These are phyloP conservation scores for Caenorhabditis auriculariae DNA, from an alignment of 2,888 invertebrate genomes.

Conservation along the genomic window DNA sequence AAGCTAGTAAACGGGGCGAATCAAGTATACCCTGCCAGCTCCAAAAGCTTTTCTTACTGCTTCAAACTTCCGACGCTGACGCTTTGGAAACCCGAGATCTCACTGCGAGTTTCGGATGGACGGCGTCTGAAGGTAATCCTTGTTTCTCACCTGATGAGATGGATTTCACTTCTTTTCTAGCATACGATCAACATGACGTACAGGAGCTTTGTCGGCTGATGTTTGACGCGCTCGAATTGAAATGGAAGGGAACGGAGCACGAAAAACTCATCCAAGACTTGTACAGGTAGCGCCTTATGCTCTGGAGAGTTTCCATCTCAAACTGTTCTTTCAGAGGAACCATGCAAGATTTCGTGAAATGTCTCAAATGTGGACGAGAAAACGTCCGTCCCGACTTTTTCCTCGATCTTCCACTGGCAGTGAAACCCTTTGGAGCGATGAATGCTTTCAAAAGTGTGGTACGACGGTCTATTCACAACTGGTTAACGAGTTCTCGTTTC, in stretches of 20 bases:
- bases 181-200: constrained; percentile 89
- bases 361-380: constrained; percentile 78
- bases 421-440: constrained; percentile 79
- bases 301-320: not conserved
- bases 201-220: constrained; percentile 85
- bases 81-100: constrained; percentile 84
- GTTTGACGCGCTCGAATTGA: constrained; percentile 84
- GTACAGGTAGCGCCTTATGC: constrained; percentile 69
- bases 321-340: constrained; percentile 69
- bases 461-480: constrained; percentile 57
- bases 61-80: constrained; percentile 79
- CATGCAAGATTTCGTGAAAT: constrained; percentile 86
- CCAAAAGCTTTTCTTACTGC: constrained; percentile 80
- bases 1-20: constrained; percentile 68
- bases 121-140: constrained; percentile 74
- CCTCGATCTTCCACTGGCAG: constrained; percentile 82
- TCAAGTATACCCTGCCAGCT: constrained; percentile 81
- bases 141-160: too few relatives aligned
- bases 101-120: constrained; percentile 87
- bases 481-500: constrained; percentile 30
- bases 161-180: too few relatives aligned
- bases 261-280: constrained; percentile 80
- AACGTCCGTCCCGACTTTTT: constrained; percentile 81
- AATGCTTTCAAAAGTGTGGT: constrained; percentile 79
- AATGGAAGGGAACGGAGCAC: constrained; percentile 77